These are phyloP conservation scores for Bombylius discolor DNA, from an alignment of 2,888 invertebrate species.

Conservation along the genomic window DNA sequence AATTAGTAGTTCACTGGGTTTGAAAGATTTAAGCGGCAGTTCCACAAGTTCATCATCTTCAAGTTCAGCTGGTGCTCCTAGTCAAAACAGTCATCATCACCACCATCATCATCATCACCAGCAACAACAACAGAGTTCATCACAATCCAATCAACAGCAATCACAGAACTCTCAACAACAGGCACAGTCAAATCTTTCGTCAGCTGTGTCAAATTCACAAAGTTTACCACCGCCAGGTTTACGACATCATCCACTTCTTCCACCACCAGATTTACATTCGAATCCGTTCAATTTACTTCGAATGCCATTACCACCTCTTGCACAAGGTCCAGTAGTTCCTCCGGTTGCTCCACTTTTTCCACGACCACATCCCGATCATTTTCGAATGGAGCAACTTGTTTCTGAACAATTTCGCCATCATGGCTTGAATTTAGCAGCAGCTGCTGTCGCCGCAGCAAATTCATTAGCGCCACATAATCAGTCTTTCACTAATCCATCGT, in stretches of 20 bases:
- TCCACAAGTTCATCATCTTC: conserved; percentile 15
- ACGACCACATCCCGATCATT: conserved; percentile 66
- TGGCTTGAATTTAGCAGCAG: conserved; percentile 62
- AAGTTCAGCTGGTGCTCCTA: conserved; percentile 14
- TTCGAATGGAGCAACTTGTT: conserved; percentile 72
- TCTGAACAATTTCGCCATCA: conserved; percentile 72
- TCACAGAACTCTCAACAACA: conserved; percentile 45
- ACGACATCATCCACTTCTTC: conserved; percentile 53
- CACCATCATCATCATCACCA: conserved; percentile 26
- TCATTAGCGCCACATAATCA: conserved; percentile 46
- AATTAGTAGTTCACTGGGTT: conserved; percentile 5
- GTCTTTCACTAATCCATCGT: conserved; percentile 40
- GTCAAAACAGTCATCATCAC: conserved; percentile 17
- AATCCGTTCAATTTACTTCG: conserved; percentile 61
- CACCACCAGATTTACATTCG: conserved; percentile 60
- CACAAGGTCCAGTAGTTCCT: conserved; percentile 56
- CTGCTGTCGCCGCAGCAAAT: conserved; percentile 53
- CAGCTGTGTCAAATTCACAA: conserved; percentile 43
- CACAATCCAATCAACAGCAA: conserved; percentile 28
- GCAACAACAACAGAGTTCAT: conserved; percentile 22
- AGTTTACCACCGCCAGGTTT: conserved; percentile 48
- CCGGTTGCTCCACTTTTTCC: conserved; percentile 58
- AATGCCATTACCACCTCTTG: conserved; percentile 59
- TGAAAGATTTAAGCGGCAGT: conserved; percentile 6
- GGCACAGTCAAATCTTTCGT: conserved; percentile 44